Evolutionary conservation across 2,888 invertebrate genomes (phyloP).

Genomic region (Teinopalpus imperialis): DNA sequence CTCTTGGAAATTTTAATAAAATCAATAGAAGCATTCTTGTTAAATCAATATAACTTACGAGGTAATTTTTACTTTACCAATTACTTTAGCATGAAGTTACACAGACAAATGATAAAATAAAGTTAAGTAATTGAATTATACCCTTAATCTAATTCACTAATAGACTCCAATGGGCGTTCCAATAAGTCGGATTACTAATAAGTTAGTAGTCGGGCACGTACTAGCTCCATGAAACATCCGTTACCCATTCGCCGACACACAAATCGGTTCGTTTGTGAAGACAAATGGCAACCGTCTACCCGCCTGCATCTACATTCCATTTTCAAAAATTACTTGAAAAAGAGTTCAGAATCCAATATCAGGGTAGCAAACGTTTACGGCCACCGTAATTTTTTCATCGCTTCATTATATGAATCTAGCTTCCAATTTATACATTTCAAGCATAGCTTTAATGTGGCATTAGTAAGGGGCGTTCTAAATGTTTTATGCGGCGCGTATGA

Average conservation of each 20-base stretch:
- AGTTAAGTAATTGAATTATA: slow-evolving; percentile 9
- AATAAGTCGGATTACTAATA: slow-evolving; percentile 62
- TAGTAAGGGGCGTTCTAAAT: slow-evolving; percentile 26
- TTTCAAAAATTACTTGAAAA: slow-evolving; percentile 71
- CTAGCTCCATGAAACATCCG: slow-evolving; percentile 69
- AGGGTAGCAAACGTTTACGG: slow-evolving; percentile 36
- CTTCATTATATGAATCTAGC: slow-evolving; percentile 24
- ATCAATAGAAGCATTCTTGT: too few relatives aligned
- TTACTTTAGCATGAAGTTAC: too few relatives aligned
- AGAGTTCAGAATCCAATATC: slow-evolving; percentile 65
- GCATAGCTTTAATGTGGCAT: slow-evolving; percentile 34
- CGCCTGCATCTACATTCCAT: slow-evolving; percentile 60
- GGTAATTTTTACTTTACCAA: too few relatives aligned
- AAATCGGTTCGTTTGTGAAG: slow-evolving; percentile 79
- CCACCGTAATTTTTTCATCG: slow-evolving; percentile 44
- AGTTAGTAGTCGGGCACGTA: slow-evolving; percentile 64
- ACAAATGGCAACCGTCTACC: slow-evolving; percentile 69
- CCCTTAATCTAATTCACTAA: slow-evolving; percentile 51
- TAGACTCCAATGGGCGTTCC: slow-evolving; percentile 61
- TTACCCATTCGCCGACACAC: slow-evolving; percentile 75
- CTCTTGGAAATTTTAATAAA: too few relatives aligned
- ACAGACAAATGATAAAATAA: too few relatives aligned
- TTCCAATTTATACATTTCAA: slow-evolving; percentile 34
- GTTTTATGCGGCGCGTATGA: slow-evolving; percentile 39
- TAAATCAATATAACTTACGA: too few relatives aligned